phyloP scores from a whole-genome alignment of 2,797 vertebrate species.

The Sarcoramphus papa region DNA sequence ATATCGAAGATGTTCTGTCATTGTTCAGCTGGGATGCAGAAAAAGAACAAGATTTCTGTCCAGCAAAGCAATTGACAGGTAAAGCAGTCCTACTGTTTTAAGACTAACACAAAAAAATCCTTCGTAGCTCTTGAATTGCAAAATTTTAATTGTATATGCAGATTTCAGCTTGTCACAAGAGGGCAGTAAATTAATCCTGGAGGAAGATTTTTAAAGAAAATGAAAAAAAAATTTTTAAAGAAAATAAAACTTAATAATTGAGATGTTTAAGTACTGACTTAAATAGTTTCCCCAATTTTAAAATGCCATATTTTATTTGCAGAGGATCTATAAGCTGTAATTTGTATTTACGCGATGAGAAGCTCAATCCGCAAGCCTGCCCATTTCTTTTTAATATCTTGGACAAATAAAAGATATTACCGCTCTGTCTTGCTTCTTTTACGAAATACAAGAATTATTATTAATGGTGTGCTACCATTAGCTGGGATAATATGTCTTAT shows the following conservation, averaged over 20 bases:
- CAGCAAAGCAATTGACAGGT: not conserved
- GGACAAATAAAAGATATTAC: not conserved
- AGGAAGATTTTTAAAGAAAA: not conserved
- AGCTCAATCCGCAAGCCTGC: not conserved
- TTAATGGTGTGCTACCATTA: not conserved
- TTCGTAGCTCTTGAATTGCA: not conserved
- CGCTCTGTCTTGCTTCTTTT: not conserved
- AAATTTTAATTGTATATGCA: not conserved
- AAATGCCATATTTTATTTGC: not conserved
- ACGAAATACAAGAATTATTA: not conserved
- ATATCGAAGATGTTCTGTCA: not conserved
- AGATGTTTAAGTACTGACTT: not conserved
- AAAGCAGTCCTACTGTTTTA: not conserved
- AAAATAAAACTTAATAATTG: not conserved
- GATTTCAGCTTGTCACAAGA: slow-evolving; percentile 46
- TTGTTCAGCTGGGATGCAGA: not conserved
- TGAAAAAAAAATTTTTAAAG: not conserved
- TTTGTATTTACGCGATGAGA: not conserved
- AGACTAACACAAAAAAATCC: not conserved
- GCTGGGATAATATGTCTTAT: not conserved
- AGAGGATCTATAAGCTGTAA: not conserved
- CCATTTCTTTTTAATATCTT: not conserved
- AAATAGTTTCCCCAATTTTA: not conserved
- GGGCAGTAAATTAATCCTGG: slow-evolving; percentile 43
- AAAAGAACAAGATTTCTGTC: not conserved